These are phyloP conservation scores for Melitaea athalia DNA, from an alignment of 2,888 invertebrate genomes.

Conservation along the genomic window DNA sequence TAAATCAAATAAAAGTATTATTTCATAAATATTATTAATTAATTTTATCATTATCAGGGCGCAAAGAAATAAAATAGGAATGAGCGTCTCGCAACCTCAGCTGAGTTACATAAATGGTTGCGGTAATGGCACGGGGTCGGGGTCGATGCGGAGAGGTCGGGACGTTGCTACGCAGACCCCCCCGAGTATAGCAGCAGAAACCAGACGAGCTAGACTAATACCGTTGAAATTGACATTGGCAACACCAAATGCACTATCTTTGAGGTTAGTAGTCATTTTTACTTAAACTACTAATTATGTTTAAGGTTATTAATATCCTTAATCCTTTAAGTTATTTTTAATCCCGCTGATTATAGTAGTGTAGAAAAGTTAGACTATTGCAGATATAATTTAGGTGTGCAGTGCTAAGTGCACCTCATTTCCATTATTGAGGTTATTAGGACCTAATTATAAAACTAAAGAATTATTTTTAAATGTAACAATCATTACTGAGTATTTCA, in stretches of 20 bases:
- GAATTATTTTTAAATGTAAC: too few species aligned
- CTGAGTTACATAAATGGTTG: slow-evolving; percentile 84
- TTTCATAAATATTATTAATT: not conserved
- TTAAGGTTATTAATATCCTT: too few species aligned
- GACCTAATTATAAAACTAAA: too few species aligned
- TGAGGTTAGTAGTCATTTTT: slow-evolving; percentile 56
- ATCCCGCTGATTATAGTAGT: too few species aligned
- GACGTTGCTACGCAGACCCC: slow-evolving; percentile 89
- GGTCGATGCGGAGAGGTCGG: slow-evolving; percentile 65
- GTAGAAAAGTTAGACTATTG: too few species aligned
- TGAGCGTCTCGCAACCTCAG: slow-evolving; percentile 82
- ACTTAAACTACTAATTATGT: not conserved
- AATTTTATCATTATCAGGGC: slow-evolving; percentile 46
- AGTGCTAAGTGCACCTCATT: too few species aligned
- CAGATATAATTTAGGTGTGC: too few species aligned
- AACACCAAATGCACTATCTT: slow-evolving; percentile 68
- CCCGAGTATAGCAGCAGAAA: slow-evolving; percentile 86
- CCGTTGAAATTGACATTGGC: slow-evolving; percentile 67
- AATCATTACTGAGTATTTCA: not conserved
- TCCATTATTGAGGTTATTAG: too few species aligned
- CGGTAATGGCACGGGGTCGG: slow-evolving; percentile 51
- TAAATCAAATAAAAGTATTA: too few species aligned
- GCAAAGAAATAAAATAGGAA: slow-evolving; percentile 77
- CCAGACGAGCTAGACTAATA: slow-evolving; percentile 67
- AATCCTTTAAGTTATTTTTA: too few species aligned